Base-by-base conservation (phyloP, 2,113 vertebrate species). In the Paradoxurus hermaphroditus region DNA sequence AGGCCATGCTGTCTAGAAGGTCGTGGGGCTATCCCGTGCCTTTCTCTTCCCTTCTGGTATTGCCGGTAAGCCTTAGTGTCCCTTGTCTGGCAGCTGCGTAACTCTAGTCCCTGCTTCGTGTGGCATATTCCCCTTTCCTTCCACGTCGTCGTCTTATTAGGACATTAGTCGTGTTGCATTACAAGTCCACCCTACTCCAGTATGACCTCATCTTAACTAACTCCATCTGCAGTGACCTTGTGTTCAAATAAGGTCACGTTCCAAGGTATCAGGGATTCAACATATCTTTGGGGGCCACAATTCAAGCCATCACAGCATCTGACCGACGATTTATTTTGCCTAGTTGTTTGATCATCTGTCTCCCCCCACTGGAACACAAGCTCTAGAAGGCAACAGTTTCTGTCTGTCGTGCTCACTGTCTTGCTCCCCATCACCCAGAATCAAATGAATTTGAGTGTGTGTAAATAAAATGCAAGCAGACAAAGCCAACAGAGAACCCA, bases 391-490 rank as follows among this genome's bases (percentile, higher is more conserved):
- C 46, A 46, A 51, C 16, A 7, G 56, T 75, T 53, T 72, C 72
- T 41, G 3, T 79, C 78, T 86, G 6, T 75, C 56, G 25, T 29
- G 16, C 19, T 67, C 59, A 19, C 86, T 72, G 29, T 75, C 84
- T 91, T 49, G 10, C 91, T 94, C 73, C 84, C 25, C 10, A 18
- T 85, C 62, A 73, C 36, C 56, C 31, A 11, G 63, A 90, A 68
- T 9, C 79, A 87, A 67, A 73, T 31, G 78, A 56, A 44, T 86
- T 51, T 27, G 75, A 63, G 21, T 46, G 7, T 49, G 11, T 39
- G 12, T 72, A 12, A 81, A 68, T 25, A 27, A 95, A 44, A 36
- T 67, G 18, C 41, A 67, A 79, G 6, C 16, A 87, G 75, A 86
- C 12, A 77, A 78, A 94, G 16, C 46, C 59, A n/a, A 34, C 16